phyloP scores from a whole-genome alignment of 2,888 invertebrate genomes.

The Scrobipalpa costella region DNA sequence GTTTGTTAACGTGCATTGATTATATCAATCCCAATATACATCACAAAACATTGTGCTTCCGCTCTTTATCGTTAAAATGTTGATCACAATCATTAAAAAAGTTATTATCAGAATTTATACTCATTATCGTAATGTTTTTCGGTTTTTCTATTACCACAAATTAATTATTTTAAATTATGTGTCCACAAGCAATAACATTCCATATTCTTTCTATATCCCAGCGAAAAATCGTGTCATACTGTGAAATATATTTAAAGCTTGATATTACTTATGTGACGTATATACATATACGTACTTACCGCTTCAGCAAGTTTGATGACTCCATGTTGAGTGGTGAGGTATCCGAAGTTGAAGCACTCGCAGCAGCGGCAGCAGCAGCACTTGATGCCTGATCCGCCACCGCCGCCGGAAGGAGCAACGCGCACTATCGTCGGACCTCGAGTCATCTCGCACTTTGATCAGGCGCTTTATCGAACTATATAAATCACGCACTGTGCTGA shows the following conservation, averaged over 20 bases:
- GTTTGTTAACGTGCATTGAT: too few species aligned
- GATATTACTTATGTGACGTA: background rate
- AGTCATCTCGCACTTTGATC: conserved; percentile 49
- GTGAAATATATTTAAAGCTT: background rate
- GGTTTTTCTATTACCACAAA: too few species aligned
- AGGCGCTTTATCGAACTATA: background rate
- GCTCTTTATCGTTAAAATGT: too few species aligned
- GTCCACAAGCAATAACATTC: too few species aligned
- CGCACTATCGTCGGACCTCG: conserved; percentile 76
- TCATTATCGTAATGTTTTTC: too few species aligned
- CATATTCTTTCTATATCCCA: too few species aligned
- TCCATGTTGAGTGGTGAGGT: conserved; percentile 87
- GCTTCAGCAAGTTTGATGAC: conserved; percentile 88
- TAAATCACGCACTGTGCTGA: background rate
- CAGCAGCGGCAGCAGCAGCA: conserved; percentile 89
- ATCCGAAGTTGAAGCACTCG: conserved; percentile 89
- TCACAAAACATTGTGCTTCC: too few species aligned
- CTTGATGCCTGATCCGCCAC: conserved; percentile 79
- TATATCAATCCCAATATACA: too few species aligned
- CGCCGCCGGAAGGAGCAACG: conserved; percentile 59
- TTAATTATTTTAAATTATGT: too few species aligned
- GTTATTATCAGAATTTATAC: too few species aligned
- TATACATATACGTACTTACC: conserved; percentile 83
- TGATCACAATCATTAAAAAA: too few species aligned
- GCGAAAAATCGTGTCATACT: background rate